Evolutionary conservation across 2,113 vertebrate species (phyloP), one percentile per base, ranked within the genome.

Genomic region (Xyrauchen texanus): DNA sequence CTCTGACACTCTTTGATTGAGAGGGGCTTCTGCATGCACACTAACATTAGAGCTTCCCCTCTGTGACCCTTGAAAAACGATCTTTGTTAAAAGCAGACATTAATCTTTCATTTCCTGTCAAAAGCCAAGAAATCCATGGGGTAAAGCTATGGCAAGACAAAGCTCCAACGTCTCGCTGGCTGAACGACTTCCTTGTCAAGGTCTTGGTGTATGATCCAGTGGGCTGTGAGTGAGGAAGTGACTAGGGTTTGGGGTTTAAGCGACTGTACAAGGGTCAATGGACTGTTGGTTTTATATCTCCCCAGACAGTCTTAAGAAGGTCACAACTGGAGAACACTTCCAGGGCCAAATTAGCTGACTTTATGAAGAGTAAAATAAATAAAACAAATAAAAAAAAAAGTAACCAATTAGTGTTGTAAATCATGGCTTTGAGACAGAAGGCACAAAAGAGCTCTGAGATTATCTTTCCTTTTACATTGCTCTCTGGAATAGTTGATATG

Each of bases 91-190:
- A 77, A 63, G 53, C 72, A 71, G 72, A 79, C 77, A 76, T 57
- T 81, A 76, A 77, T 81, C 73, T 77, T 66, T 80, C 72, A 80
- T 76, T 71, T 72, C 77, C 73, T 72, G 73, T 65, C 47, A 71
- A 64, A 78, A 75, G 73, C 15, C 78, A 76, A 53, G 51, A 16
- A 49, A 44, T 62, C 82, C 78, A 11, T 49, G 15, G 78, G 72
- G 72, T 10, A 66, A 72, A 57, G 44, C 44, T 46, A 53, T 10
- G 46, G 53, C 11, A 67, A 68, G 46, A 75, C 62, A 47, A 66
- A 61, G 15, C 42, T 58, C 16, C 47, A 12, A 16, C 46, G 10
- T 57, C 60, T 63, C 53, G 4, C 44, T 60, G 42, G 55, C 66
- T 15, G 45, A 34, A 58, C 44, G 10, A 47, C 53, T 68, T 71